Base-by-base conservation (phyloP, 2,888 invertebrate species). In the Nephrotoma flavescens region DNA sequence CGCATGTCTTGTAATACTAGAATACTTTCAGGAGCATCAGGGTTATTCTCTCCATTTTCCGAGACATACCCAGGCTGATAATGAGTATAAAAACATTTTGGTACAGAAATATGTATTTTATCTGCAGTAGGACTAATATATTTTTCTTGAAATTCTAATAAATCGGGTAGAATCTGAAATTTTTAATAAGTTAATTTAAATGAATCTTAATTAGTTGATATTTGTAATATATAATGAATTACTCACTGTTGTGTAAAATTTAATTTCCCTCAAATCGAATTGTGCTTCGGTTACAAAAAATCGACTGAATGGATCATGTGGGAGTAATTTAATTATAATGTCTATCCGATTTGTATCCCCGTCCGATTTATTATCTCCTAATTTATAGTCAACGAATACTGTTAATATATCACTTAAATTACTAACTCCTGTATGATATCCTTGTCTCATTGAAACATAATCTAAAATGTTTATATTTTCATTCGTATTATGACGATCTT, bases 221-320 rank as follows among this genome's bases (percentile, higher is more conserved):
- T 86, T 41, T 71, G 41, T 52, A 41, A 85, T 15, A 15, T n/a
- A 47, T 86, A 4, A 19, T 86, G n/a, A 83, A 83, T n/a, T 6
- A 84, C 87, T 88, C 89, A 96, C 94, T 92, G 96, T 94, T 0
- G 96, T 96, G 90, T 96, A 96, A 92, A 96, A 96, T 88, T 95
- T 94, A 89, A 96, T 96, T 92, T 96, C 96, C 87, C 96, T 92
- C 5, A 96, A 93, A 91, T 96, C 96, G 90, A 96, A 96, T 90
- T 96, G 96, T 0, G 96, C 96, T 90, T 96, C 96, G 41, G 95
- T 96, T 87, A 96, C 96, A 91, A 96, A 96, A 88, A 95, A 94
- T 86, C 96, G 92, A 88, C 95, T 95, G 91, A 96, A 96, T 0
- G 96, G 96, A 90, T 96, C 96, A 88, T 95, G 93, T 0, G 96